phyloP scores from a whole-genome alignment of 2,888 invertebrate genomes.

The Thyatira batis region DNA sequence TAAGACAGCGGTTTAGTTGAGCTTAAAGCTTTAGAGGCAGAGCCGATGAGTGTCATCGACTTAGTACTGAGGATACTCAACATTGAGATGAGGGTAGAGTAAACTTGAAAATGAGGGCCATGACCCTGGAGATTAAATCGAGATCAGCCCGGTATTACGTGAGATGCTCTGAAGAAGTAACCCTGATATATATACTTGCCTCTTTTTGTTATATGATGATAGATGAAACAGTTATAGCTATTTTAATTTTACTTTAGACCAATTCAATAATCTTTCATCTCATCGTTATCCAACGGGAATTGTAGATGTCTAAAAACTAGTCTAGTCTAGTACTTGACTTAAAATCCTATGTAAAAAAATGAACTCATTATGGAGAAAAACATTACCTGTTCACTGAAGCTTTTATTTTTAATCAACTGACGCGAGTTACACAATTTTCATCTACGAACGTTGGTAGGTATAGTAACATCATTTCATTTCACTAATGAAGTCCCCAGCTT shows the following conservation, averaged over 20 bases:
- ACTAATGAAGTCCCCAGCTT: slow-evolving; percentile 4
- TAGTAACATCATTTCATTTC: slow-evolving; percentile 4
- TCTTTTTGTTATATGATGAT: too few species aligned
- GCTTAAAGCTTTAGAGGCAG: background rate
- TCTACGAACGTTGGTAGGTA: background rate
- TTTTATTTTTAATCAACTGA: background rate
- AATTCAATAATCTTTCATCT: too few species aligned
- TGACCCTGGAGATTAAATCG: slow-evolving; percentile 2
- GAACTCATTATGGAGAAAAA: too few species aligned
- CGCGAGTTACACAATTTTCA: background rate
- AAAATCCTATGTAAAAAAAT: too few species aligned
- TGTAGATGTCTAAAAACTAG: too few species aligned
- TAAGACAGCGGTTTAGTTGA: background rate
- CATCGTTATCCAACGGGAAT: too few species aligned
- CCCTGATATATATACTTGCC: too few species aligned
- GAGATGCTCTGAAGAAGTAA: too few species aligned
- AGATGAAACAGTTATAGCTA: too few species aligned
- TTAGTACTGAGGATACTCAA: background rate
- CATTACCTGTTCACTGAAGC: background rate
- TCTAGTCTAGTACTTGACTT: too few species aligned
- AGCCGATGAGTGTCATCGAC: slow-evolving; percentile 1
- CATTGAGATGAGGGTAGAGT: background rate
- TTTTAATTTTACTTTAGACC: too few species aligned
- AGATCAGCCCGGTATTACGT: too few species aligned
- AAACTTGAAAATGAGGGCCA: background rate